Evolutionary conservation across 1,140 invertebrate species (phyloP).

Genomic region (Paraescarpia echinospica): DNA sequence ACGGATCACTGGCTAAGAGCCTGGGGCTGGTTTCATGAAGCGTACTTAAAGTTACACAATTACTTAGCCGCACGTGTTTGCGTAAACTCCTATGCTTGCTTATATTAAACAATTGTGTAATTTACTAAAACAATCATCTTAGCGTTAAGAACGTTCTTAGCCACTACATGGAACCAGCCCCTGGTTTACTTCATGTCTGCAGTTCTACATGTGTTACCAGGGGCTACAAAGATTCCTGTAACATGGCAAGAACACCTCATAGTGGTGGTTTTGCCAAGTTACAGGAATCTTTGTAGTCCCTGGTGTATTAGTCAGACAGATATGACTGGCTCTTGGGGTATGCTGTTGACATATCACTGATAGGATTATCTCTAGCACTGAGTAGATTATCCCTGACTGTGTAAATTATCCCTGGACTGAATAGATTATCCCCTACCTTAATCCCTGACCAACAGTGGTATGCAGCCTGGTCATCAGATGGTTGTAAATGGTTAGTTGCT

Average conservation of each 20-base stretch:
- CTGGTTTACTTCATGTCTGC: too few relatives aligned
- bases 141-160: too few relatives aligned
- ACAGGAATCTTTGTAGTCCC: not conserved
- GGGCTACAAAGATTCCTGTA: not conserved
- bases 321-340: not conserved
- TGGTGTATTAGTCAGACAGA: not conserved
- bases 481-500: not conserved
- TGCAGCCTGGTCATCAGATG: not conserved
- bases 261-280: not conserved
- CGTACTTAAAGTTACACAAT: too few relatives aligned
- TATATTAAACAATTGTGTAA: too few relatives aligned
- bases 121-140: too few relatives aligned
- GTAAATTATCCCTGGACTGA: not conserved
- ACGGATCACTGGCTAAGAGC: too few relatives aligned
- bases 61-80: too few relatives aligned
- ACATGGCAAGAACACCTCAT: not conserved
- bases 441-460: not conserved
- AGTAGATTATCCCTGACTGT: not conserved
- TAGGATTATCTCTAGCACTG: not conserved
- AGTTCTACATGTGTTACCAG: too few relatives aligned
- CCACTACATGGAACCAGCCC: too few relatives aligned
- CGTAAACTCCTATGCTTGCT: too few relatives aligned
- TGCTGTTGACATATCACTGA: not conserved
- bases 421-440: not conserved
- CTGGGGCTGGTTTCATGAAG: too few relatives aligned